These are phyloP conservation scores for Zaprionus lineosus DNA, from an alignment of 2,888 invertebrate species.

Conservation along the genomic window DNA sequence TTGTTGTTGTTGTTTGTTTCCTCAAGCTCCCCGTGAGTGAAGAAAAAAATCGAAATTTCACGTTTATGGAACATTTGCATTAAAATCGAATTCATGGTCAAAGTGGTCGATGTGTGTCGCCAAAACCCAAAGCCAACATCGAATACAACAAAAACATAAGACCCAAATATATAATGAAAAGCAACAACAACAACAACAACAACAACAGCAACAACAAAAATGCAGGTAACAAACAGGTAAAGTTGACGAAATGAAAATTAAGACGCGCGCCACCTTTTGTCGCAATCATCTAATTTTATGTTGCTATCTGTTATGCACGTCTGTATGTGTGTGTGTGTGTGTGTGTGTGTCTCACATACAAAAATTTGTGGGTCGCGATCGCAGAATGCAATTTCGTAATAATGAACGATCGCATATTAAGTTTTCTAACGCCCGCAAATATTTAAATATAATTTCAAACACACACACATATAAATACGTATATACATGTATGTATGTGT, in stretches of 20 bases:
- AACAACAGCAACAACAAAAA: constrained; percentile 17
- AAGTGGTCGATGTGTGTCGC: constrained; percentile 66
- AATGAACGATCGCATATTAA: constrained; percentile 27
- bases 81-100: constrained; percentile 76
- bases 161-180: constrained; percentile 56
- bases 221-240: constrained; percentile 48
- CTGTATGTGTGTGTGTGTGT: background rate
- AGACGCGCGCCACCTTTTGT: constrained; percentile 52
- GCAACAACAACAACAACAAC: constrained; percentile 16
- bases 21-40: constrained; percentile 1
- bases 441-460: constrained; percentile 26
- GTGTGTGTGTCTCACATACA: background rate
- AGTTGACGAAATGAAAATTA: constrained; percentile 68
- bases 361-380: constrained; percentile 51
- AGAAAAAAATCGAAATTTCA: constrained; percentile 39
- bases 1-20: constrained; percentile 29
- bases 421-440: constrained; percentile 39
- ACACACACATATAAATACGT: constrained; percentile 1
- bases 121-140: constrained; percentile 39
- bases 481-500: constrained; percentile 2
- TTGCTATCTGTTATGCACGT: constrained; percentile 42
- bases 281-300: constrained; percentile 62
- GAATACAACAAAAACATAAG: constrained; percentile 14
- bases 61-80: constrained; percentile 68
- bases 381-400: constrained; percentile 67